phyloP scores from a whole-genome alignment of 2,113 vertebrate species.

The Dunckerocampus dactyliophorus region DNA sequence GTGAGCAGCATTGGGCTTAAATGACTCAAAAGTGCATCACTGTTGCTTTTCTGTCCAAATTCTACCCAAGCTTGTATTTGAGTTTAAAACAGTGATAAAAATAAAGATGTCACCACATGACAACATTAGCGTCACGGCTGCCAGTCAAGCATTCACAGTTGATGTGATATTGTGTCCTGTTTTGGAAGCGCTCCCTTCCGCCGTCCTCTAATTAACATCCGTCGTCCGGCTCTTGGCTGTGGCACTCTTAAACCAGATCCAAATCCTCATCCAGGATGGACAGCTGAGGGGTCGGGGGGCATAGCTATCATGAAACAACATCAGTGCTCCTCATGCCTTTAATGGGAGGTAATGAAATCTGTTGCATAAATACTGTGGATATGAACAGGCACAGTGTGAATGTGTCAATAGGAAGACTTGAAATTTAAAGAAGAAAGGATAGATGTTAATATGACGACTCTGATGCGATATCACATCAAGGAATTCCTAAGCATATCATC shows the following conservation, averaged over 20 bases:
- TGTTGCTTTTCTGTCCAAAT: not conserved
- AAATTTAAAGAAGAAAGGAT: not conserved
- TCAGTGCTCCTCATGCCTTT: constrained; percentile 52
- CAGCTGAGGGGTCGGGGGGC: constrained; percentile 50
- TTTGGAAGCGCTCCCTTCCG: constrained; percentile 21
- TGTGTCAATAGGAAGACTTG: not conserved
- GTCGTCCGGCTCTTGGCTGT: constrained; percentile 57
- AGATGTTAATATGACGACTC: not conserved
- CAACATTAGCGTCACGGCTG: not conserved
- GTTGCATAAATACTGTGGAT: too few species aligned
- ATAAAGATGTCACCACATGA: not conserved
- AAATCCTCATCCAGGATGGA: constrained; percentile 33
- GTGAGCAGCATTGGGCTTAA: not conserved
- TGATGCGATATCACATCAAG: not conserved
- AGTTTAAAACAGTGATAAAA: not conserved
- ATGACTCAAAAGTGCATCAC: not conserved
- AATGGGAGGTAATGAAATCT: not conserved
- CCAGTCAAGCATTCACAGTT: too few species aligned
- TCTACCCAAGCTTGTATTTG: not conserved
- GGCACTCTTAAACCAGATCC: constrained; percentile 61
- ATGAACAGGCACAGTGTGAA: not conserved
- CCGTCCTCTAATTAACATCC: constrained; percentile 52
- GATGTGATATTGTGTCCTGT: not conserved
- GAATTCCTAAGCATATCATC: not conserved
- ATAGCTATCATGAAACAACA: constrained; percentile 46